phyloP scores from a whole-genome alignment of 2,888 invertebrate genomes.

The Drosophila tanythrix region DNA sequence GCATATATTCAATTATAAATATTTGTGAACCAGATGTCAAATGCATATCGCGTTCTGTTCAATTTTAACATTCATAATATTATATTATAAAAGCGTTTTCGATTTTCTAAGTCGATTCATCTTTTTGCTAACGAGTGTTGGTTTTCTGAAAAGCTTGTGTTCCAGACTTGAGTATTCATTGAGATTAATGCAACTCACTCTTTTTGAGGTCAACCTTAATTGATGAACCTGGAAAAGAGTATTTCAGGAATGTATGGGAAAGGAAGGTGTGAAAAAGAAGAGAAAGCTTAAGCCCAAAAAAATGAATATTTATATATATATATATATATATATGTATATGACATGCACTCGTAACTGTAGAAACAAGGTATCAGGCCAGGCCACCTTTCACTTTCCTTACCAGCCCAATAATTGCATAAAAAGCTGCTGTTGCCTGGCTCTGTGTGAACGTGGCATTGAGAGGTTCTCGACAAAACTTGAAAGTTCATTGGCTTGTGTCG shows the following conservation, averaged over 20 bases:
- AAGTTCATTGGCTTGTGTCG: constrained; percentile 50
- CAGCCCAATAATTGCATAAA: background rate
- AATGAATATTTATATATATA: background rate
- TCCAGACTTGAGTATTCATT: background rate
- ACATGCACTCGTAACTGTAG: background rate
- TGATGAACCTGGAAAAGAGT: background rate
- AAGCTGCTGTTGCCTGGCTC: background rate
- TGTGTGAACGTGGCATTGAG: constrained; percentile 47
- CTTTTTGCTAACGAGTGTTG: background rate
- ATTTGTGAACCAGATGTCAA: background rate
- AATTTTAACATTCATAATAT: too few relatives aligned
- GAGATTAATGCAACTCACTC: background rate
- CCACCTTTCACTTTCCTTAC: background rate
- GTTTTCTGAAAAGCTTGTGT: background rate
- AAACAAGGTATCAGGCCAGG: background rate
- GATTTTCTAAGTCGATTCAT: background rate
- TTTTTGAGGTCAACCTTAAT: background rate
- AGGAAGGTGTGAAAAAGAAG: background rate
- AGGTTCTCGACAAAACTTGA: constrained; percentile 46
- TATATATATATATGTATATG: background rate
- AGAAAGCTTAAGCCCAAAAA: background rate
- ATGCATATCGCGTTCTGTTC: background rate
- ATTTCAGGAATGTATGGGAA: background rate
- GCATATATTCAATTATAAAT: background rate
- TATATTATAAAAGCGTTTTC: background rate